These are phyloP conservation scores for Notarius lentiginosus DNA, from an alignment of 2,113 vertebrate species.

Conservation along the genomic window DNA sequence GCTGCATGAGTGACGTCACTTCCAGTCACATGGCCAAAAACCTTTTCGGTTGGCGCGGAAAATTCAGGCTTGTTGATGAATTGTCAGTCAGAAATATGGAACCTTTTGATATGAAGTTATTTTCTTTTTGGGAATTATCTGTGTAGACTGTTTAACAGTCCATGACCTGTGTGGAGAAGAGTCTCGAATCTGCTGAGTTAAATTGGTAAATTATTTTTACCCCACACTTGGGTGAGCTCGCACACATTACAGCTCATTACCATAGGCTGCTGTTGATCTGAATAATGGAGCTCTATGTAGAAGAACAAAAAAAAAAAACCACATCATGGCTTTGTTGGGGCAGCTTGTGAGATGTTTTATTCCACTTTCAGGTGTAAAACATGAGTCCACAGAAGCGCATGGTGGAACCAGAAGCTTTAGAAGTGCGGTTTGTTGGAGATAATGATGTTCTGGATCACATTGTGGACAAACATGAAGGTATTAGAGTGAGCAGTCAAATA, in stretches of 20 bases:
- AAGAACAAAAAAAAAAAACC: neutral
- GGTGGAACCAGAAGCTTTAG: constrained; percentile 55
- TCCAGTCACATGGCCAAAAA: constrained; percentile 67
- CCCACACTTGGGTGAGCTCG: neutral
- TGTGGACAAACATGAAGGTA: constrained; percentile 84
- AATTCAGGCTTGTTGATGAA: neutral
- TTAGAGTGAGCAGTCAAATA: neutral
- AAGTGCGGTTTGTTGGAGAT: constrained; percentile 87
- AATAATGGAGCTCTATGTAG: neutral
- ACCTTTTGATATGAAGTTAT: neutral
- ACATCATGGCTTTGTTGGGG: neutral
- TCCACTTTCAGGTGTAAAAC: constrained; percentile 35
- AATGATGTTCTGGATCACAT: constrained; percentile 89
- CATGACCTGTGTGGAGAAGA: neutral
- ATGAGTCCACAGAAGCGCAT: constrained; percentile 69
- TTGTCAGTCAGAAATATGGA: constrained; percentile 3
- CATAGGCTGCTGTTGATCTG: neutral
- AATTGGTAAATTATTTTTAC: neutral
- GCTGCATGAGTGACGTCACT: neutral
- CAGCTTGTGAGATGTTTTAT: neutral
- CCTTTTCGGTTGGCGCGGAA: constrained; percentile 66
- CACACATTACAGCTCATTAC: no score
- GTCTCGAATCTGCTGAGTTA: neutral
- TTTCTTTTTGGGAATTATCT: neutral
- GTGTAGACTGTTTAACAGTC: neutral